Evolutionary conservation across 2,888 invertebrate genomes (phyloP), one percentile per base, ranked within the genome.

Genomic region (Nebria brevicollis): DNA sequence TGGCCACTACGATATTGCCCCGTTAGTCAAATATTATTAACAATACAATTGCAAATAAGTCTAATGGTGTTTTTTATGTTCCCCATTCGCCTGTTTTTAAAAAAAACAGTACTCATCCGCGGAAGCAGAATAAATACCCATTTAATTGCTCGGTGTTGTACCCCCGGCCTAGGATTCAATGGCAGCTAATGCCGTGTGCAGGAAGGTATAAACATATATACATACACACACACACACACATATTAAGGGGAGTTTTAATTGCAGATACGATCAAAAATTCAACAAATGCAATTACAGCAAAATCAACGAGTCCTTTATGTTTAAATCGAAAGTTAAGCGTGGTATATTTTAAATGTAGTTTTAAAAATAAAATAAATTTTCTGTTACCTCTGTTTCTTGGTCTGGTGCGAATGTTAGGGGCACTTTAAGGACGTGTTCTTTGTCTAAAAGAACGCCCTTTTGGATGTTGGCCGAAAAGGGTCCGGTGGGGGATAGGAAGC

Each of bases 111-210:
- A n/a, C 15, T 5, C 34, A 41, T 25, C 41, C 3, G 15, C n/a
- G 68, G 1, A 70, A 74, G 25, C 2, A 84, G 66, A 84, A 82
- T 13, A 77, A 83, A 73, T 82, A 86, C 72, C 84, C 87, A 0
- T 88, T 89, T 77, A 85, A 86, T 77, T 84, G 85, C n/a, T 87
- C 87, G 0, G 84, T 85, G 26, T 42, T 81, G 4, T 70, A 86
- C 25, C 86, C 86, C 0, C 83, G 88, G 34, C 87, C 87, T 42
- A 85, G 85, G 0, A 82, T 83, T 2, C 84, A 85, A 70, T 88
- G 87, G 88, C 83, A 82, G 20, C 87, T 88, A 64, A 84, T 83
- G 42, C 89, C 89, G 0, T 89, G 89, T 2, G 87, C 88, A 10
- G 89, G 88, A 41, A 84, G 89, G 73, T 89, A 89, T 20, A 75